A percentile compares a stretch with the other conserved stretches of the same genome.
phyloP scores from a whole-genome alignment of 2,797 vertebrate genomes.

The Thunnus albacares region DNA sequence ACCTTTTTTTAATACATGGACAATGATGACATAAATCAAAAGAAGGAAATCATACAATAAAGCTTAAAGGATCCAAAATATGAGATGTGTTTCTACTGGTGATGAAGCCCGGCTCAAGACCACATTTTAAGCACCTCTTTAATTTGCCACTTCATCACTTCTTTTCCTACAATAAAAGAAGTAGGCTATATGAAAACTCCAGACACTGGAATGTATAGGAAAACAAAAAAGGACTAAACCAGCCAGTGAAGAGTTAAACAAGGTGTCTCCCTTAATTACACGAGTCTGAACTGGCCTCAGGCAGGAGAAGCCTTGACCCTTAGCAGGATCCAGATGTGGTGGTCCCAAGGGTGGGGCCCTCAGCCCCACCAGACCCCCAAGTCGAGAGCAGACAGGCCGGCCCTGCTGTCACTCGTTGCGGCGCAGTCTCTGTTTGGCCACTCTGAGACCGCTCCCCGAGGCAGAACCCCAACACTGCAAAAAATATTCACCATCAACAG shows the following conservation, averaged over 20 bases:
- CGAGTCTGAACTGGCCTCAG: slow-evolving; percentile 94
- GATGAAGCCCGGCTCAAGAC: not conserved
- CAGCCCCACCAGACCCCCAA: slow-evolving; percentile 83
- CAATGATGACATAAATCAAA: slow-evolving; percentile 8
- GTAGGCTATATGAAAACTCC: slow-evolving; percentile 24
- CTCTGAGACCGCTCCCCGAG: slow-evolving; percentile 78
- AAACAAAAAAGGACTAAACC: slow-evolving; percentile 64
- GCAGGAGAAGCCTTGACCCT: slow-evolving; percentile 98
- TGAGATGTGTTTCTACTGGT: slow-evolving; percentile 11
- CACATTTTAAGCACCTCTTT: slow-evolving; percentile 23
- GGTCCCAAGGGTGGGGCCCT: slow-evolving; percentile 90
- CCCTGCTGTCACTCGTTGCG: slow-evolving; percentile 80
- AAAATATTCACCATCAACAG: slow-evolving; percentile 15
- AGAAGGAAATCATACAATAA: not conserved
- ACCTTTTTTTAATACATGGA: slow-evolving; percentile 10
- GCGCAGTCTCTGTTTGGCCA: slow-evolving; percentile 83
- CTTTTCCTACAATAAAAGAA: slow-evolving; percentile 8
- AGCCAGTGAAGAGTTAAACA: slow-evolving; percentile 93
- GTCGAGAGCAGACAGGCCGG: slow-evolving; percentile 85
- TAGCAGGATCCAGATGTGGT: slow-evolving; percentile 99
- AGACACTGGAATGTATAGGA: slow-evolving; percentile 67
- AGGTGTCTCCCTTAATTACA: slow-evolving; percentile 97
- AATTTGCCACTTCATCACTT: slow-evolving; percentile 29
- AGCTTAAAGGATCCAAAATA: not conserved
- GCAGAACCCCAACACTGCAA: slow-evolving; percentile 64